phyloP scores from a whole-genome alignment of 2,113 vertebrate genomes.

The Malurus cyaneus region DNA sequence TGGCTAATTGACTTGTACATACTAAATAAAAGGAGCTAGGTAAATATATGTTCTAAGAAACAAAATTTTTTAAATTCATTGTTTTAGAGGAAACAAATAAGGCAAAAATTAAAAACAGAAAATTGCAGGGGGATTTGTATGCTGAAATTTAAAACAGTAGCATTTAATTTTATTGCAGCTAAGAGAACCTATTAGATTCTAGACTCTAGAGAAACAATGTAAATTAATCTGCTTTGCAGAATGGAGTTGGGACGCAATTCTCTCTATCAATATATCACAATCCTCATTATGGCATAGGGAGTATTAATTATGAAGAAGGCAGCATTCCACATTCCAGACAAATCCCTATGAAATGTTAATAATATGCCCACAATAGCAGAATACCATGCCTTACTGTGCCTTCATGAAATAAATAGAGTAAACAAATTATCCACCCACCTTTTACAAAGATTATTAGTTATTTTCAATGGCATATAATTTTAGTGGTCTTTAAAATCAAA shows the following conservation, averaged over 20 bases:
- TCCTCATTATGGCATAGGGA: conserved; percentile 99
- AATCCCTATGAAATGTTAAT: conserved; percentile 99
- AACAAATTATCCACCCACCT: conserved; percentile 98
- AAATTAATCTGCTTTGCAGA: conserved; percentile 99
- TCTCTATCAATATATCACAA: conserved; percentile 99
- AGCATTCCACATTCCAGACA: conserved; percentile 98
- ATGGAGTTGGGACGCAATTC: conserved; percentile 98
- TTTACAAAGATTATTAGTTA: conserved; percentile 99
- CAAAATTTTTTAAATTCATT: conserved; percentile 87
- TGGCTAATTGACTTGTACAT: conserved; percentile 98
- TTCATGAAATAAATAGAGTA: conserved; percentile 99
- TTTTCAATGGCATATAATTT: conserved; percentile 91
- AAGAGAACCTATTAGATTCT: conserved; percentile 98
- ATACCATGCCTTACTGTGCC: conserved; percentile 89
- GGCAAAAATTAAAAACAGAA: conserved; percentile 85
- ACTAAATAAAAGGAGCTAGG: conserved; percentile 97
- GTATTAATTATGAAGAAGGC: conserved; percentile 99
- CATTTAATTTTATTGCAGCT: conserved; percentile 99
- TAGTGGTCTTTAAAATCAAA: conserved; percentile 92
- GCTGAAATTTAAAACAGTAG: conserved; percentile 99
- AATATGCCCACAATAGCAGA: conserved; percentile 98
- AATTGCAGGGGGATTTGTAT: conserved; percentile 95
- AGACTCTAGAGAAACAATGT: conserved; percentile 99
- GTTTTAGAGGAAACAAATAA: conserved; percentile 82
- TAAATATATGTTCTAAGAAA: conserved; percentile 98